Base-by-base conservation (phyloP, 2,888 invertebrate species). In the Tetramorium bicarinatum region DNA sequence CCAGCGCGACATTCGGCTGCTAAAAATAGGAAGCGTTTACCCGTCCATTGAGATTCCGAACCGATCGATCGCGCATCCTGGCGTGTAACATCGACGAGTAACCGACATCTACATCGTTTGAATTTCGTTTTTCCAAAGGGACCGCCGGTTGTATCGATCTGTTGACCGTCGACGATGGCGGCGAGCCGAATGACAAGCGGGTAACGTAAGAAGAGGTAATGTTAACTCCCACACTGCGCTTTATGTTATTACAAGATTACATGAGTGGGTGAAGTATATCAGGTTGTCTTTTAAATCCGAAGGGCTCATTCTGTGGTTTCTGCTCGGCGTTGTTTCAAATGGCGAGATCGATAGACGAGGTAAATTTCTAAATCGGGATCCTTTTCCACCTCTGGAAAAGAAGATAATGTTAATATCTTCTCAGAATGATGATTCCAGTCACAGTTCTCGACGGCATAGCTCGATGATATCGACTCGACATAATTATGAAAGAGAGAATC, bases 81-180 rank as follows among this genome's bases (percentile, higher is more conserved):
- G 34, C 79, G 59, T 71, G 79, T 80, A 71, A 80, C 79, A 34
- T 29, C 71, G 44, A 67, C 67, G 79, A 49, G 47, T 80, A 80
- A 80, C 79, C 79, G 79, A 80, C 72, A 80, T 79, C 69, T 79
- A 79, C 79, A 79, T 80, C 59, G 71, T 71, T 80, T 80, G 72
- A 80, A 80, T 80, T 80, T 80, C 59, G 79, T 71, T 80, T 80
- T 71, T 71, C 59, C 79, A 80, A 80, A 71, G 71, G 34, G 72
- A n/a, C 72, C 47, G 72, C 21, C 54, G 47, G n/a, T 56, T 21
- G 47, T 79, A 80, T 80, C 52, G 79, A 80, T 80, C 72, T 80
- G 79, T 80, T 80, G 79, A 80, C 79, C 72, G 59, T n/a, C 59
- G 47, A 38, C 59, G 71, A 59, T 34, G 71, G 47, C 59, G 59